Base-by-base conservation (phyloP, 2,797 vertebrate species). In the Danio albolineatus region DNA sequence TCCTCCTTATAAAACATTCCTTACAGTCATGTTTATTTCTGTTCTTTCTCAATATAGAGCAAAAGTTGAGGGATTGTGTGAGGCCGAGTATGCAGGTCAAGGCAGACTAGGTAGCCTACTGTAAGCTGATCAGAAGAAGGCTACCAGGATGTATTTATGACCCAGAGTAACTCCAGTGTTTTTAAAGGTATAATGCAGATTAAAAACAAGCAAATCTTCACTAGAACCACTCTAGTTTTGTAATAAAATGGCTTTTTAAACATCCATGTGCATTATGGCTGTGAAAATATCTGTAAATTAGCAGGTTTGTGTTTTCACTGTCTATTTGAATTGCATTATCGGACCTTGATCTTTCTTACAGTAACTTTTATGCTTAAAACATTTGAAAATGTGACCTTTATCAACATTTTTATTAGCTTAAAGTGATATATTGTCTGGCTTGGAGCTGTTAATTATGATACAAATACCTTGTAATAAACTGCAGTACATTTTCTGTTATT, bases 91-190 rank as follows among this genome's bases (percentile, higher is more conserved):
- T 41, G 44, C 73, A 39, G 49, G 54, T 43, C 46, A 36, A 59
- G 19, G 80, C 62, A 28, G 12, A 67, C 56, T 5, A 73, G 66
- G 82, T 84, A 59, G 28, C 28, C 28, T 28, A 28, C 21, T 66
- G 77, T 88, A 88, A 90, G 88, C 87, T 85, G 83, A 74, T 89
- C 87, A 88, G 87, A 67, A 67, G 62, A 56, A 59, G 78, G 76
- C 79, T 84, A 64, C 57, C 72, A 39, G 66, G 73, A 39, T 59
- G 61, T 85, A 79, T 84, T 80, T 85, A 28, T 79, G 59, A 79
- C 41, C 78, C 17, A 60, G n/a, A 81, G 51, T 83, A 86, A 75
- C 87, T 86, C 85, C 83, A 73, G 3, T 5, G 43, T 79, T 66
- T 85, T 78, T 83, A 87, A 84, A 51, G 71, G 49, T 13, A 9